A percentile compares a stretch with the other conserved stretches of the same genome.
phyloP scores from a whole-genome alignment of 2,113 vertebrate species.

The Coreoperca whiteheadi region DNA sequence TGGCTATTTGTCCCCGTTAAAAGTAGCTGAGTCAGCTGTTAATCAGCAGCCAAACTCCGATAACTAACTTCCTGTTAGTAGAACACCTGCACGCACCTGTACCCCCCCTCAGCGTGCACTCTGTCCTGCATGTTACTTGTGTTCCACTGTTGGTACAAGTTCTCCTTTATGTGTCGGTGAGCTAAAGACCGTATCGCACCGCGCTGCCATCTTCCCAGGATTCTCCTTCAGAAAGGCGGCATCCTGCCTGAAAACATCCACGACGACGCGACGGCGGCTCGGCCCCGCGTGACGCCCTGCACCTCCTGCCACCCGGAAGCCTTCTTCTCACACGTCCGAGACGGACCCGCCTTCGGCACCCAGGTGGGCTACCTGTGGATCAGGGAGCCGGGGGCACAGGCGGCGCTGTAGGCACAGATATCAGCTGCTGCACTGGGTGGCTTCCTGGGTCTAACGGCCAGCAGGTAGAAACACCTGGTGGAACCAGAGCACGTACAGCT shows the following conservation, averaged over 20 bases:
- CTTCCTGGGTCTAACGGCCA: not conserved
- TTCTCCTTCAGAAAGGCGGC: constrained; percentile 91
- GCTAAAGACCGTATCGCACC: too few relatives aligned
- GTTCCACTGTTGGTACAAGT: too few relatives aligned
- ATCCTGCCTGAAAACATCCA: constrained; percentile 90
- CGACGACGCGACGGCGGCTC: constrained; percentile 80
- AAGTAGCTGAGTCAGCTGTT: too few relatives aligned
- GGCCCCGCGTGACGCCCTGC: constrained; percentile 86
- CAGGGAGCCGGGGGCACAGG: constrained; percentile 60
- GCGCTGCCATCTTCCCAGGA: too few relatives aligned
- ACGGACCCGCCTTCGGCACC: constrained; percentile 92
- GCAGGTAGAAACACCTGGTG: not conserved
- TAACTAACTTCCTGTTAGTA: too few relatives aligned
- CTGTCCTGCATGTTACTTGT: too few relatives aligned
- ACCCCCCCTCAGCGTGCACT: too few relatives aligned
- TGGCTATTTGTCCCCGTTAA: too few relatives aligned
- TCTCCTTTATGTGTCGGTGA: too few relatives aligned
- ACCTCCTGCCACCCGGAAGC: constrained; percentile 90
- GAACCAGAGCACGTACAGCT: too few relatives aligned
- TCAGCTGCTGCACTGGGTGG: not conserved
- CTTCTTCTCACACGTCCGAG: constrained; percentile 92
- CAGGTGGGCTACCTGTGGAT: constrained; percentile 95
- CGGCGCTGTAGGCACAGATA: not conserved
- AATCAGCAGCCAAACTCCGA: too few relatives aligned
- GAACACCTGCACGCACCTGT: too few relatives aligned